Conservation (phyloP, 1,140 invertebrate genomes). For the Dysdera silvatica region DNA sequence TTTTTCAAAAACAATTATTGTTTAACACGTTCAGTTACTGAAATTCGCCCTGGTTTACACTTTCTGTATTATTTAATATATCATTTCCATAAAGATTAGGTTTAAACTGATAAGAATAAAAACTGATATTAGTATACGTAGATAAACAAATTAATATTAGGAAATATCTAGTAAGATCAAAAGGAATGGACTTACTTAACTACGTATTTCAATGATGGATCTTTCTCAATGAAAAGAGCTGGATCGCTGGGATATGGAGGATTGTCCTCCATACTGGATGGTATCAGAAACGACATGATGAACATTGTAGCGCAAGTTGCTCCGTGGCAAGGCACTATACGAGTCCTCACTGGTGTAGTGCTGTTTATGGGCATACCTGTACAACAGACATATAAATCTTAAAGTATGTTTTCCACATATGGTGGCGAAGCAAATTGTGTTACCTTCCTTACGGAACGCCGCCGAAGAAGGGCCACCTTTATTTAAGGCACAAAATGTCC, state of each 20-base stretch:
- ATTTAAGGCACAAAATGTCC: too few relatives aligned
- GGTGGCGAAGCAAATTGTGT: not conserved
- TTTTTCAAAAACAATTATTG: too few relatives aligned
- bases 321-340: conserved; percentile 26
- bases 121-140: too few relatives aligned
- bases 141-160: too few relatives aligned
- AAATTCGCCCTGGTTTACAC: too few relatives aligned
- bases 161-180: too few relatives aligned
- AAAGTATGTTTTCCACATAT: not conserved
- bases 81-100: too few relatives aligned
- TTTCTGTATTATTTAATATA: too few relatives aligned
- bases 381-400: not conserved
- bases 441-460: too few relatives aligned
- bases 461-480: too few relatives aligned
- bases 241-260: conserved; percentile 21
- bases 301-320: conserved; percentile 26
- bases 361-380: conserved; percentile 20
- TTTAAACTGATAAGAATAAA: too few relatives aligned
- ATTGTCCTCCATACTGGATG: not conserved
- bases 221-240: conserved; percentile 23
- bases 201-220: conserved; percentile 16
- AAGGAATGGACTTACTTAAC: conserved; percentile 14
- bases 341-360: conserved; percentile 22
- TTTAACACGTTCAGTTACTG: too few relatives aligned
- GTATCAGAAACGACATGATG: conserved; percentile 29